phyloP scores from a whole-genome alignment of 2,113 vertebrate species.

The Corvus moneduloides region DNA sequence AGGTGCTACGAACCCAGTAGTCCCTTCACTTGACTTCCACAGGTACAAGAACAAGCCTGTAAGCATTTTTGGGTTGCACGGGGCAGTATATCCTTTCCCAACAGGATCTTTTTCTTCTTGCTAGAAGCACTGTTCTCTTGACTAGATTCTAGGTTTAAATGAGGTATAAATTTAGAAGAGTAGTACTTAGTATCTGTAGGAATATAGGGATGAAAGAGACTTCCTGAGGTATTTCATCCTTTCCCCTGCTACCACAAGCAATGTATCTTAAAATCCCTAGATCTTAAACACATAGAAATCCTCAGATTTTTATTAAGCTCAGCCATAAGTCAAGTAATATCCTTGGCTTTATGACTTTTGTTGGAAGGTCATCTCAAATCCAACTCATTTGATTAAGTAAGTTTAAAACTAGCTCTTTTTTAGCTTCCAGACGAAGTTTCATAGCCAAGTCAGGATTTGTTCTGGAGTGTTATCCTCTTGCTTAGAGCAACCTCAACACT shows the following conservation, averaged over 20 bases:
- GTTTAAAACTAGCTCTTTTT: not conserved
- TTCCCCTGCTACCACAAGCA: not conserved
- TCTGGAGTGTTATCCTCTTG: not conserved
- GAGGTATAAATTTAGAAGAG: not conserved
- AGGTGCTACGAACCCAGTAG: rapidly evolving
- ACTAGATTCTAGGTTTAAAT: not conserved
- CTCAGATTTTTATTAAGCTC: not conserved
- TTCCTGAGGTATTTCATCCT: not conserved
- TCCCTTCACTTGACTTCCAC: not conserved
- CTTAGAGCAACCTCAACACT: not conserved
- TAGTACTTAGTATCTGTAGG: not conserved
- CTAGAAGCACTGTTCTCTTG: not conserved
- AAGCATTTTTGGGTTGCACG: rapidly evolving
- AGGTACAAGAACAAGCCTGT: not conserved
- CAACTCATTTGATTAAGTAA: not conserved
- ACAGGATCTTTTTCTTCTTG: not conserved
- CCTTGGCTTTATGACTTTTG: not conserved
- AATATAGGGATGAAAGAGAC: not conserved
- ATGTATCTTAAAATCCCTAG: not conserved
- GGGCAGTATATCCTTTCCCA: not conserved
- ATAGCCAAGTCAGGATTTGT: not conserved
- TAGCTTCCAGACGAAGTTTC: not conserved
- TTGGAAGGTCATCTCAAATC: not conserved
- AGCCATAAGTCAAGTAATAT: not conserved
- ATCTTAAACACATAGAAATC: not conserved